A percentile compares a stretch with the other conserved stretches of the same genome.
phyloP scores from a whole-genome alignment of 1,140 invertebrate species.

The Orussus abietinus region DNA sequence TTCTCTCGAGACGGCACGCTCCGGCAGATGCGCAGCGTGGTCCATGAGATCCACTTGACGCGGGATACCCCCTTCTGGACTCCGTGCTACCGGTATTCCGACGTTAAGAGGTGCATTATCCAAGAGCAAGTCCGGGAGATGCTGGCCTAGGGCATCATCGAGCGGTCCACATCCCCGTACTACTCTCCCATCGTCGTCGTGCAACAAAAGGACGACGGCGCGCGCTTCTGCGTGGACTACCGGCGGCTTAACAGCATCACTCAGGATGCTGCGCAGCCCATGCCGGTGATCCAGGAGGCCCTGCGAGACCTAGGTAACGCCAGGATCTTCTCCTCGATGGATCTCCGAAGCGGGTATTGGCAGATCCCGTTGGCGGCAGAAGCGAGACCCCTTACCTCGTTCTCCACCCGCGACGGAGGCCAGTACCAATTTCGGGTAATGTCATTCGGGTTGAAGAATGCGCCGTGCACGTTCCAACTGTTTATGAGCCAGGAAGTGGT shows the following conservation, averaged over 20 bases:
- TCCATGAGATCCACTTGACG: too few relatives aligned
- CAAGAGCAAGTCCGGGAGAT: conserved; percentile 17
- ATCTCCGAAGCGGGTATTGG: conserved; percentile 32
- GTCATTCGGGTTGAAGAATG: conserved; percentile 9
- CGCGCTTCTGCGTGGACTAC: conserved; percentile 51
- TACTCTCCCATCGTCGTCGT: conserved; percentile 45
- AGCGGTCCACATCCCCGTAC: conserved; percentile 30
- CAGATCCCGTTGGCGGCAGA: conserved; percentile 38
- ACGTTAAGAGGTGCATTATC: conserved; percentile 13
- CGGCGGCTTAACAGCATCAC: conserved; percentile 44
- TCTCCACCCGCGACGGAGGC: conserved; percentile 29
- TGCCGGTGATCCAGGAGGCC: conserved; percentile 21
- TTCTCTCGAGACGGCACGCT: too few relatives aligned
- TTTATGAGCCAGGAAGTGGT: too few relatives aligned
- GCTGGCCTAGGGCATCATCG: conserved; percentile 25
- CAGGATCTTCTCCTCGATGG: conserved; percentile 22
- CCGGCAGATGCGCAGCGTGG: too few relatives aligned
- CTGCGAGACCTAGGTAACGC: conserved; percentile 18
- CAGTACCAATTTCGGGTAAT: conserved; percentile 12
- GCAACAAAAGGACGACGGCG: conserved; percentile 44
- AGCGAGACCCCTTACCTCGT: conserved; percentile 39
- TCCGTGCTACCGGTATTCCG: conserved; percentile 17
- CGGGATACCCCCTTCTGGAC: too few relatives aligned
- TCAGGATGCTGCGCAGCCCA: conserved; percentile 16
- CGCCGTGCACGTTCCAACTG: conserved; percentile 11